These are phyloP conservation scores for Sebastiscus albofasciatus DNA, from an alignment of 2,797 vertebrate species.

Conservation along the genomic window DNA sequence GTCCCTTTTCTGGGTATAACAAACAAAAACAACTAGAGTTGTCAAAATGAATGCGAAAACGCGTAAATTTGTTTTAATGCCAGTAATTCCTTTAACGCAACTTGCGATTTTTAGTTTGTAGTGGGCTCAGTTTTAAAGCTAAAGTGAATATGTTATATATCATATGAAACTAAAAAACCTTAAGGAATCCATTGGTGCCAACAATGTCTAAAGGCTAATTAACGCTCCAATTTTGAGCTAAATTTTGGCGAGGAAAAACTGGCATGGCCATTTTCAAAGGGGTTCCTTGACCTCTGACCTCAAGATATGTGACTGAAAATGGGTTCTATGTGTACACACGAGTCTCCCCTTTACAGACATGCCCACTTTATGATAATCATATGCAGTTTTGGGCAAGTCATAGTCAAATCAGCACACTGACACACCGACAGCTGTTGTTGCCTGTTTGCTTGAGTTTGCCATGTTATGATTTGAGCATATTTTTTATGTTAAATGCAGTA, in stretches of 20 bases:
- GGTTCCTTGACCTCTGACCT: too few relatives aligned
- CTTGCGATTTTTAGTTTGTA: not conserved
- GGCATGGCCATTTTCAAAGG: too few relatives aligned
- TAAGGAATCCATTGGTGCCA: not conserved
- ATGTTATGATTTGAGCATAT: too few relatives aligned
- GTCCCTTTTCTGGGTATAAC: not conserved
- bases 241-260: rapidly evolving
- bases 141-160: not conserved
- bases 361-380: too few relatives aligned
- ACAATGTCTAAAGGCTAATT: not conserved
- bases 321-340: rapidly evolving
- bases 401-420: too few relatives aligned
- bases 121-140: not conserved
- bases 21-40: not conserved
- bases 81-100: not conserved
- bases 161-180: rapidly evolving
- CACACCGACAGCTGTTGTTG: too few relatives aligned
- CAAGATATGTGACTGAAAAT: too few relatives aligned
- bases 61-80: not conserved
- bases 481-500: too few relatives aligned
- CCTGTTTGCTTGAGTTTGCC: too few relatives aligned
- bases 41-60: not conserved
- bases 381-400: too few relatives aligned
- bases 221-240: too few relatives aligned
- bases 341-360: too few relatives aligned